phyloP scores from a whole-genome alignment of 2,113 vertebrate genomes.

The Chelonoidis abingdonii region DNA sequence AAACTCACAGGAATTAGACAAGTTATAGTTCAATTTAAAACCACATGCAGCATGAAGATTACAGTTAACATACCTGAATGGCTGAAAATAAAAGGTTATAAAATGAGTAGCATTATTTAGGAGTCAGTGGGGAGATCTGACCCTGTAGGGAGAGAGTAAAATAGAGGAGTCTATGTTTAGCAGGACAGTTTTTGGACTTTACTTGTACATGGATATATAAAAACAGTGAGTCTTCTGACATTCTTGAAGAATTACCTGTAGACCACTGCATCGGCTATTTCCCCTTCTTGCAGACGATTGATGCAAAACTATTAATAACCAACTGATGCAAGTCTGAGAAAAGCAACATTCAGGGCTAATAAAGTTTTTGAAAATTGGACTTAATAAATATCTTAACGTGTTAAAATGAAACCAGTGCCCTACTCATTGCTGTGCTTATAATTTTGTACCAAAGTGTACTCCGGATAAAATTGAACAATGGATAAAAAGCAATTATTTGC shows the following conservation, averaged over 20 bases:
- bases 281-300: neutral
- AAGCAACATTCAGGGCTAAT: neutral
- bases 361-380: neutral
- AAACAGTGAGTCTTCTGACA: rapidly evolving
- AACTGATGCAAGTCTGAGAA: neutral
- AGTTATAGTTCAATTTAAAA: neutral
- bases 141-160: rapidly evolving
- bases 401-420: neutral
- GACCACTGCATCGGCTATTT: rapidly evolving
- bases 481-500: neutral
- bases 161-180: neutral
- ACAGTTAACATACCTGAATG: neutral
- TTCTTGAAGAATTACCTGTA: neutral
- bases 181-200: neutral
- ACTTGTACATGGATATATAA: neutral
- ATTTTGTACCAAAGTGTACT: neutral
- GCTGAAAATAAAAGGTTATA: neutral
- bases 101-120: no score
- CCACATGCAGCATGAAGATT: neutral
- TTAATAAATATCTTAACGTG: neutral
- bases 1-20: neutral
- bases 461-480: rapidly evolving
- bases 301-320: neutral
- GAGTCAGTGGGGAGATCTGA: neutral
- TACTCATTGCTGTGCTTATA: neutral